Percentiles rank a stretch among this genome's conserved stretches.
These are phyloP conservation scores for Eupsittula cactorum DNA, from an alignment of 2,113 vertebrate genomes.

Conservation along the genomic window DNA sequence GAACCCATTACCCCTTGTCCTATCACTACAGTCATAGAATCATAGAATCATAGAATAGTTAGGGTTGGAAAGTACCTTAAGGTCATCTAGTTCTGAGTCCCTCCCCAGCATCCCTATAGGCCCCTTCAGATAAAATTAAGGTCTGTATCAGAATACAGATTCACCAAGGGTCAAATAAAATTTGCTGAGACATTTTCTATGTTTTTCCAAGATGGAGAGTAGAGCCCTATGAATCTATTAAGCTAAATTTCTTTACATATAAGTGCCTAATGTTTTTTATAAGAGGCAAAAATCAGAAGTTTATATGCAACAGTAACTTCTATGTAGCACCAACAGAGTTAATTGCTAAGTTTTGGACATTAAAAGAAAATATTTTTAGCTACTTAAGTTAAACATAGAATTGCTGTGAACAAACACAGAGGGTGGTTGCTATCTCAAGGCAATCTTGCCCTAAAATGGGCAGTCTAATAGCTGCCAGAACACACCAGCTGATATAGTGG, in stretches of 20 bases:
- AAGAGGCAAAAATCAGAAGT: not conserved
- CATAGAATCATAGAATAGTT: too few species aligned
- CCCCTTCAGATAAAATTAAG: not conserved
- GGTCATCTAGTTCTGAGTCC: too few species aligned
- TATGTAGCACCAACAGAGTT: not conserved
- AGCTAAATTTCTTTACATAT: not conserved
- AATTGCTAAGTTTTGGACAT: not conserved
- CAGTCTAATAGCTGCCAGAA: not conserved
- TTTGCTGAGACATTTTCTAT: not conserved
- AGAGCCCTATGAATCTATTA: not conserved
- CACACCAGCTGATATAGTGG: not conserved
- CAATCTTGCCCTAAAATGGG: not conserved
- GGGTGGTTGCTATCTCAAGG: not conserved
- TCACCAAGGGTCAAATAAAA: not conserved
- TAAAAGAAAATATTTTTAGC: not conserved
- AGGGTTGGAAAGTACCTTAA: too few species aligned
- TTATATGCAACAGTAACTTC: not conserved
- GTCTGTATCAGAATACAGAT: not conserved
- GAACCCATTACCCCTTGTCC: too few species aligned
- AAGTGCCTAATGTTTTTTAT: not conserved
- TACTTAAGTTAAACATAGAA: not conserved
- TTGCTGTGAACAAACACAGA: not conserved
- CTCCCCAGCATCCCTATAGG: too few species aligned
- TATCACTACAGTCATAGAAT: too few species aligned
- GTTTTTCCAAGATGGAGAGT: not conserved